Base-by-base conservation (phyloP, 2,888 invertebrate genomes). In the Pomacea canaliculata region DNA sequence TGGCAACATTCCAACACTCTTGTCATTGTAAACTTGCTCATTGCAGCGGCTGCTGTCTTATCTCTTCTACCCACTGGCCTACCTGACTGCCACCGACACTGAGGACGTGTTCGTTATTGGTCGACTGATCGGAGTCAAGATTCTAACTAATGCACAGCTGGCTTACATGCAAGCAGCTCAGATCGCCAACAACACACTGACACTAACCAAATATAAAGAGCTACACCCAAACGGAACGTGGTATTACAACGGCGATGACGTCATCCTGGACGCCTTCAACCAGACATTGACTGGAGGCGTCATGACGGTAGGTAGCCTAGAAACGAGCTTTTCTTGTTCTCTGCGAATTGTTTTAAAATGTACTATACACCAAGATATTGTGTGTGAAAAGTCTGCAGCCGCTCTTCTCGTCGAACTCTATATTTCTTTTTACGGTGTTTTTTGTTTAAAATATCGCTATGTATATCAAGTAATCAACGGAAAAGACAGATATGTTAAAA, bases 251-350 rank as follows among this genome's bases (percentile, higher is more conserved):
- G 81, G 78, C 19, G 70, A 73, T 13, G 81, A 83, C 66, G 73
- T 83, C 8, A 76, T 79, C 49, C 76, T 83, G 0, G 74, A 78
- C 8, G 66, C 63, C 1, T 80, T 79, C 74, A 83, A 83, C 63
- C 49, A 63, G 10, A 83, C 83, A 12, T 75, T 83, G 62, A 62
- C 66, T 37, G 78, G 77, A 0, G 83, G 83, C 2, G 62, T 80
- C 48, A 46, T 83, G 66, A 70, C 79, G 70, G 83, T 83, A 77
- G 73, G 60, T 71, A 10, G 37, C 49, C 12, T 27, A 48, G 9
- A 46, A 19, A 68, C 37, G 16, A 68, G 37, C 10, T 19, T 23
- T 23, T 23, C n/a, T n/a, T n/a, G n/a, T n/a, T n/a, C n/a, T n/a
- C 23, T 23, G 23, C 23, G 23, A 23, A 23, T 23, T 23, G n/a